Evolutionary conservation across 2,113 vertebrate species (phyloP).

Genomic region (Hippocampus comes): DNA sequence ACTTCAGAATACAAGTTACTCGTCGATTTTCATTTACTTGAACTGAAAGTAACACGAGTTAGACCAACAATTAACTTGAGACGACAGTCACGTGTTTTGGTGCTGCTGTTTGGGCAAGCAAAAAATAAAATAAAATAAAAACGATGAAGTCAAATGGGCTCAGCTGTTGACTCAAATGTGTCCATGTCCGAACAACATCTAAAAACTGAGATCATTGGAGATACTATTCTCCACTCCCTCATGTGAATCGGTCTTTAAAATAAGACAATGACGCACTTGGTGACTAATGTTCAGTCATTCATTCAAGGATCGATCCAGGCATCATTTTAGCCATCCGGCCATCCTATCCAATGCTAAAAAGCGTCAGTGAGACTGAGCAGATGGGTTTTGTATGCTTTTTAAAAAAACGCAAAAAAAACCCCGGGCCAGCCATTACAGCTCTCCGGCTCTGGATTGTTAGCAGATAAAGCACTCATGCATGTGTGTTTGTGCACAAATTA

Average conservation of each 20-base stretch:
- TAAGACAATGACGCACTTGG: neutral
- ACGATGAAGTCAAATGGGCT: no score
- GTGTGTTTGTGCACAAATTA: neutral
- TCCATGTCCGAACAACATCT: no score
- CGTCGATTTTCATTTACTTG: no score
- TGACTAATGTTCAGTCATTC: neutral
- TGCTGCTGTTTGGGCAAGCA: no score
- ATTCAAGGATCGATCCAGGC: neutral
- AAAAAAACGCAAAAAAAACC: conserved; percentile 7
- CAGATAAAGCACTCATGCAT: neutral
- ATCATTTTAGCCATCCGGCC: neutral
- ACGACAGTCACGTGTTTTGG: no score
- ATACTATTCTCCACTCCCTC: neutral
- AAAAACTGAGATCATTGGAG: neutral
- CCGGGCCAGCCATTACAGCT: conserved; percentile 28
- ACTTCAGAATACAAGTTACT: no score
- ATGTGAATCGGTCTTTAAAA: neutral
- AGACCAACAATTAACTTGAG: no score
- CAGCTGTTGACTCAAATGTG: no score
- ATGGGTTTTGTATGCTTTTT: conserved; percentile 32
- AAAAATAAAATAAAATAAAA: neutral
- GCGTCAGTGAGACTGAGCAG: conserved; percentile 23
- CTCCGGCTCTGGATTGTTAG: neutral
- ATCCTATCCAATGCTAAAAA: neutral
- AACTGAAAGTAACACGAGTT: no score